phyloP scores from a whole-genome alignment of 1,140 invertebrate species.

The Vanessa tameamea region DNA sequence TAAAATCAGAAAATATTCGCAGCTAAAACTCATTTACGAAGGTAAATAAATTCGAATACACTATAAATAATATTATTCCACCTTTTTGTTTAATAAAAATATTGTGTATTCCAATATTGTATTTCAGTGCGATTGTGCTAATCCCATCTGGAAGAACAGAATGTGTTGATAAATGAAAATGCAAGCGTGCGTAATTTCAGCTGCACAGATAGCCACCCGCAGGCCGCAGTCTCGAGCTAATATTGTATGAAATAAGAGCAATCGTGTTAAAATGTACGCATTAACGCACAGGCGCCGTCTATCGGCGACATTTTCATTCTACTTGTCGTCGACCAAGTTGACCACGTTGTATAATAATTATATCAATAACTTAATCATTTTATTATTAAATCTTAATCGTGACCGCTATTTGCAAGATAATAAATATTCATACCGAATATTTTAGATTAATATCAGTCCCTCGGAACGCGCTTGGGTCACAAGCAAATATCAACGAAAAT shows the following conservation, averaged over 20 bases:
- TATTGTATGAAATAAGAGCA: slow-evolving; percentile 49
- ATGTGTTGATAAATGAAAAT: slow-evolving; percentile 54
- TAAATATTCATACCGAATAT: slow-evolving; percentile 15
- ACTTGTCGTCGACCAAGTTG: slow-evolving; percentile 16
- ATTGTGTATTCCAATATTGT: not conserved
- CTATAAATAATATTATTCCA: no score
- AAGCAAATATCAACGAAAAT: slow-evolving; percentile 1
- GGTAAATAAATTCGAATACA: no score
- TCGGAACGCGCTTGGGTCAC: not conserved
- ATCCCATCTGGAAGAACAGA: slow-evolving; percentile 14
- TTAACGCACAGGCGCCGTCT: slow-evolving; percentile 59
- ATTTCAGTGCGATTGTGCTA: slow-evolving; percentile 13
- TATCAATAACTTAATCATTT: slow-evolving; percentile 27
- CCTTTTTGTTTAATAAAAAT: no score
- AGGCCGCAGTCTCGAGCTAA: slow-evolving; percentile 34
- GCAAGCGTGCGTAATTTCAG: slow-evolving; percentile 57
- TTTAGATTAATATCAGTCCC: slow-evolving; percentile 17
- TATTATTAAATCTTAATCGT: slow-evolving; percentile 23
- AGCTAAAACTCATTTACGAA: no score
- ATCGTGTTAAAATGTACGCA: slow-evolving; percentile 50
- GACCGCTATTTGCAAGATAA: not conserved
- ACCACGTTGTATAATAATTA: slow-evolving; percentile 22
- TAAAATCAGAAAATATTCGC: no score
- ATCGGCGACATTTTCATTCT: slow-evolving; percentile 30
- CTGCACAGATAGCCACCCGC: slow-evolving; percentile 38